Base-by-base conservation (phyloP, 2,888 invertebrate genomes). In the Orchesella flavescens region DNA sequence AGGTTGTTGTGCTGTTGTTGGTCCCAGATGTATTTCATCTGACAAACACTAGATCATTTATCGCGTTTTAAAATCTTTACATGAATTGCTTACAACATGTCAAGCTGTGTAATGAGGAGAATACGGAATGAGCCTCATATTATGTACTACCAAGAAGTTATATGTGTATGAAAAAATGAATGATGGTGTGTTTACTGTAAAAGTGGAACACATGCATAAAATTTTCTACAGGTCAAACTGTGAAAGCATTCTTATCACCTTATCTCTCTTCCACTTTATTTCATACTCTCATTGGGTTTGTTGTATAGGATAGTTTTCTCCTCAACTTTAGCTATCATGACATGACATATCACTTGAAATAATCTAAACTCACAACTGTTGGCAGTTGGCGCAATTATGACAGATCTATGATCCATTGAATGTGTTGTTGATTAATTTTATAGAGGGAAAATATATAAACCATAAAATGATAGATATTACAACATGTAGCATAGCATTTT, bases 291-390 rank as follows among this genome's bases (percentile, higher is more conserved):
- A 34, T 7, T 34, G 34, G 34, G 34, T 34, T 34, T 34, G 34
- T 34, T 34, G 7, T 2, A 34, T 2, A 34, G 34, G 34, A 34
- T 34, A 34, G 34, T 34, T 34, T 34, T 34, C 34, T 34, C 34
- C 34, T 34, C 34, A 34, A 34, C 34, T 34, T 34, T 7, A 34
- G 34, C 7, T n/a, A n/a, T n/a, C n/a, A n/a, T n/a, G n/a, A n/a
- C 34, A 24, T 63, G 24, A 43, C 63, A 63, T 68, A 46, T 68
- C 63, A 24, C 24, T 13, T 34, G 13, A 63, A 65, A 68, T 34
- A 34, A 80, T 82, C 65, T 71, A 59, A 71, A 77, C 76, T 76
- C 80, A 81, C 84, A 84, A 81, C 80, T 84, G 84, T 84, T 84
- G 34, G 34, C 34, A 34, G 34, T 34, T 34, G 73, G 77, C 77